These are phyloP conservation scores for Pocillopora grandis DNA, from an alignment of 92 coral and sea anemone genomes.

Conservation along the genomic window DNA sequence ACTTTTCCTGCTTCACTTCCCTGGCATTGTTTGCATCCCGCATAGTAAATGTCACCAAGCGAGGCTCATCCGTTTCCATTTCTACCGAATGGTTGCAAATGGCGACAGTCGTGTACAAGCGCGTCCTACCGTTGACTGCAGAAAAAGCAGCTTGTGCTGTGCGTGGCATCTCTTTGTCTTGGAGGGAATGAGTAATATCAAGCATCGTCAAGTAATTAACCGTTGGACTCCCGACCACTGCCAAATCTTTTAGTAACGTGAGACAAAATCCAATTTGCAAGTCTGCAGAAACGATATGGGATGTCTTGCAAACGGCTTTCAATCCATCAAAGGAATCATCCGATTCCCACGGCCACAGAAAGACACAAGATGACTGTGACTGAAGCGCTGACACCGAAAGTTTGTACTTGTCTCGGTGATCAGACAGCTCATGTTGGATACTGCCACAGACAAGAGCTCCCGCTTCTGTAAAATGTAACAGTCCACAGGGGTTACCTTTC, in stretches of 20 bases:
- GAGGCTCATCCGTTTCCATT: neutral
- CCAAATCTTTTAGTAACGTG: neutral
- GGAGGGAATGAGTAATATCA: neutral
- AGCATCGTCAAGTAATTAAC: neutral
- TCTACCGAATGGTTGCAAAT: neutral
- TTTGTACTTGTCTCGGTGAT: slow-evolving; percentile 9
- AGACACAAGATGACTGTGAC: neutral
- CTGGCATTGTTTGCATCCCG: neutral
- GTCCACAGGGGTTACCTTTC: neutral
- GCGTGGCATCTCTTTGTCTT: neutral
- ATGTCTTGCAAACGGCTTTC: neutral
- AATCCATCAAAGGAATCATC: neutral
- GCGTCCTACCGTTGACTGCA: neutral
- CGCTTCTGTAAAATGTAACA: neutral
- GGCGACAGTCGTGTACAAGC: neutral
- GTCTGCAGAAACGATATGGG: slow-evolving; percentile 3
- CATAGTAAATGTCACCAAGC: neutral
- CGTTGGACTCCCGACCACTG: slow-evolving; percentile 11
- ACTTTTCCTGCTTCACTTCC: neutral
- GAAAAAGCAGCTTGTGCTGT: neutral
- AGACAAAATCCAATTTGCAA: neutral
- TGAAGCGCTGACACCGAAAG: neutral
- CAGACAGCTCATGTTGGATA: neutral
- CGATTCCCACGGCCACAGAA: neutral
- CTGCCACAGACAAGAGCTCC: slow-evolving; percentile 4